These are phyloP conservation scores for Athene noctua DNA, from an alignment of 2,113 vertebrate genomes.

Conservation along the genomic window DNA sequence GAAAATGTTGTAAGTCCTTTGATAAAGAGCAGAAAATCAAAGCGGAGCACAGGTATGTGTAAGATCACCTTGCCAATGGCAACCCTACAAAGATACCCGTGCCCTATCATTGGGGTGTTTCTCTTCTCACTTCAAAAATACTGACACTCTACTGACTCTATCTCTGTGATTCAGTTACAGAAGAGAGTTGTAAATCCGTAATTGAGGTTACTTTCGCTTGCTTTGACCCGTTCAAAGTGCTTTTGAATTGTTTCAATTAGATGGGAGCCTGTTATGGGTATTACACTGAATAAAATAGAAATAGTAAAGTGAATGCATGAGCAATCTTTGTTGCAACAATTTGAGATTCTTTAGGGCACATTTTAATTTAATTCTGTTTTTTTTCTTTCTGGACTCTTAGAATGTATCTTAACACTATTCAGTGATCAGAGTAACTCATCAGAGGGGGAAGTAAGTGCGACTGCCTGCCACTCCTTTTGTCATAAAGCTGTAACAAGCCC, in stretches of 20 bases:
- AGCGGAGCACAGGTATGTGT: rapidly evolving
- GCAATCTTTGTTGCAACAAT: neutral
- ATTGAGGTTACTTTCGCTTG: neutral
- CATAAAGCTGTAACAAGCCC: neutral
- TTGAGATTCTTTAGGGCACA: rapidly evolving
- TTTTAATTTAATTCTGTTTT: neutral
- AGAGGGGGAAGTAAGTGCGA: neutral
- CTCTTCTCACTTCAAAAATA: neutral
- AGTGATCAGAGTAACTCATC: neutral
- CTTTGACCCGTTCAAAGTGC: neutral
- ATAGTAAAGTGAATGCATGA: neutral
- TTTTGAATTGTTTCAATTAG: neutral
- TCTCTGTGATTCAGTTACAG: neutral
- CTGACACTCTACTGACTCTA: neutral
- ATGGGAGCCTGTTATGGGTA: neutral
- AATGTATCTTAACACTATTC: neutral
- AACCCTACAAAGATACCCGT: neutral
- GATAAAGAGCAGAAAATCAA: neutral
- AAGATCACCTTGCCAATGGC: neutral
- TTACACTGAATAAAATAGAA: neutral
- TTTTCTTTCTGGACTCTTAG: neutral
- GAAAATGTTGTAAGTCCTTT: neutral
- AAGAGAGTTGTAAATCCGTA: neutral
- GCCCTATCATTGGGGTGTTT: neutral
- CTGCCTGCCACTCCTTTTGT: neutral